Percentiles rank a stretch among this genome's conserved stretches.
Evolutionary conservation across 92 coral and sea anemone genomes (phyloP).

Genomic region (Porites divaricata): DNA sequence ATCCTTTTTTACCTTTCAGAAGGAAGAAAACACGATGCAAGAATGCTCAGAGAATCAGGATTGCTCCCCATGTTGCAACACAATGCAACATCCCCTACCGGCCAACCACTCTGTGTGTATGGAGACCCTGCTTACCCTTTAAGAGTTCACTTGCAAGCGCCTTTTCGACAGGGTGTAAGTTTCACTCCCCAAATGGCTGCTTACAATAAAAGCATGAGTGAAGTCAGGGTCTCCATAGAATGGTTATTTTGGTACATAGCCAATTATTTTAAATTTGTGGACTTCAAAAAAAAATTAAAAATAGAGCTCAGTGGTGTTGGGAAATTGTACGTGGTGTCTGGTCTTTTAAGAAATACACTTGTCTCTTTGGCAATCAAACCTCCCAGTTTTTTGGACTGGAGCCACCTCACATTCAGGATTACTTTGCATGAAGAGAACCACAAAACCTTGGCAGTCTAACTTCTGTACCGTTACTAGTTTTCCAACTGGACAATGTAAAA

Average conservation of each 20-base stretch:
- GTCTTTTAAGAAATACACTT: not conserved
- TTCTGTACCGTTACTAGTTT: no score
- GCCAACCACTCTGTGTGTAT: no score
- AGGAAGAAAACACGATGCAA: constrained; percentile 3
- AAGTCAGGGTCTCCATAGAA: constrained; percentile 39
- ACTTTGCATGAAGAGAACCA: constrained; percentile 21
- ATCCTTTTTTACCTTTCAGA: constrained; percentile 40
- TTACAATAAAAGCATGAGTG: constrained; percentile 48
- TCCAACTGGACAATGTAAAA: no score
- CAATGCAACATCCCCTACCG: no score
- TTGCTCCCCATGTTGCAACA: no score
- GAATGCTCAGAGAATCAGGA: no score
- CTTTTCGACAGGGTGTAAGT: constrained; percentile 43
- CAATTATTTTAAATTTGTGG: no score
- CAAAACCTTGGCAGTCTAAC: constrained; percentile 13
- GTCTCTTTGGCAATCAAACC: not conserved
- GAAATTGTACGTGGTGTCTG: constrained; percentile 5
- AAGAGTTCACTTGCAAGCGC: not conserved
- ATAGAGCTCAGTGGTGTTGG: not conserved
- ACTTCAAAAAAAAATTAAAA: not conserved
- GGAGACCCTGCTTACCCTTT: no score
- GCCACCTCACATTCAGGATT: constrained; percentile 21
- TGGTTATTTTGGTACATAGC: constrained; percentile 13
- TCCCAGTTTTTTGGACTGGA: constrained; percentile 25
- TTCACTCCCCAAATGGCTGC: constrained; percentile 48